A percentile compares a stretch with the other conserved stretches of the same genome.
phyloP scores from a whole-genome alignment of 2,113 vertebrate species.

The Peucedramus taeniatus region DNA sequence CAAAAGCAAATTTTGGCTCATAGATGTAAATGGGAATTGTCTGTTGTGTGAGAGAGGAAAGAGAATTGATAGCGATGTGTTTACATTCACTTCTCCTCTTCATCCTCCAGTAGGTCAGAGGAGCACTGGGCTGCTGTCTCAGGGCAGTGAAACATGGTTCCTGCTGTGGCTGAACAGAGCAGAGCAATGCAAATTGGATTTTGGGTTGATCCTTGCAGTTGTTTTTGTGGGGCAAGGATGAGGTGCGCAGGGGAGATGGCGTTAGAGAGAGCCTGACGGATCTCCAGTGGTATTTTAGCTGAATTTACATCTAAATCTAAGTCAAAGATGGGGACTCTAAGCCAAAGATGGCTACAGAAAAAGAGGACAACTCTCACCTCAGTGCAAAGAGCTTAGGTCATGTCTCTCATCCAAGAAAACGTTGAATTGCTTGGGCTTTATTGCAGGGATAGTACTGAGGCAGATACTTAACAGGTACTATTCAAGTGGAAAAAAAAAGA shows the following conservation, averaged over 20 bases:
- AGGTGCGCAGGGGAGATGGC: fast-evolving
- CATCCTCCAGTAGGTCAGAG: not conserved
- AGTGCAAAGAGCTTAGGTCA: not conserved
- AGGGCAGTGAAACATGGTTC: not conserved
- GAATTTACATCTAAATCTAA: not conserved
- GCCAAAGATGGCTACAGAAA: not conserved
- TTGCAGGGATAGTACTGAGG: not conserved
- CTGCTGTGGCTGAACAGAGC: not conserved
- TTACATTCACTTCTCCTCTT: not conserved
- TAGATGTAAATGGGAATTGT: not conserved
- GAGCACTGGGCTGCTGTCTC: not conserved
- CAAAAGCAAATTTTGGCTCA: not conserved
- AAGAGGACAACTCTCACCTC: not conserved
- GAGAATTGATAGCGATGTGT: fast-evolving
- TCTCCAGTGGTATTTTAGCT: not conserved
- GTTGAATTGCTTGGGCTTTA: not conserved
- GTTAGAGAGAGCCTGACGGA: not conserved
- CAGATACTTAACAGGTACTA: not conserved
- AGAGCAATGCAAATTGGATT: not conserved
- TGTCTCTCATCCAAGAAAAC: not conserved
- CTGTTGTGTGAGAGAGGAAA: not conserved
- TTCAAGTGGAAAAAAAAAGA: not conserved
- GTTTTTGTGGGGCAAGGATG: not conserved
- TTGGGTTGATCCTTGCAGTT: not conserved
- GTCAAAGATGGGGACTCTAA: not conserved